phyloP scores from a whole-genome alignment of 2,113 vertebrate genomes.

The Chaetura pelagica region DNA sequence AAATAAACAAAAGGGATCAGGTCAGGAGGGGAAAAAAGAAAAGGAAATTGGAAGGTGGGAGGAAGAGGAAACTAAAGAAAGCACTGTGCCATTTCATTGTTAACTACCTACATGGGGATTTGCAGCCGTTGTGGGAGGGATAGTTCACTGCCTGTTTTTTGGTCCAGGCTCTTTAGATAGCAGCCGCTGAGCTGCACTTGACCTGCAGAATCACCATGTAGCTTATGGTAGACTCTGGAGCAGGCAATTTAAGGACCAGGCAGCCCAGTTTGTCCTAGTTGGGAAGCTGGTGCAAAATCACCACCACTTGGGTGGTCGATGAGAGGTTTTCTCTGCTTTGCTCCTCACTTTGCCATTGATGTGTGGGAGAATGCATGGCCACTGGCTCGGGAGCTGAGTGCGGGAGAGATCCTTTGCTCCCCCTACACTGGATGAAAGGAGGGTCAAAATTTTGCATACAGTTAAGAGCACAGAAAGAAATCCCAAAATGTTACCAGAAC shows the following conservation, averaged over 20 bases:
- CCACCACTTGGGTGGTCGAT: not conserved
- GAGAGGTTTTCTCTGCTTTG: not conserved
- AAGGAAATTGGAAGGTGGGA: not conserved
- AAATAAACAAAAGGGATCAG: not conserved
- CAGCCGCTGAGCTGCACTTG: too few species aligned
- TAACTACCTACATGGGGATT: not conserved
- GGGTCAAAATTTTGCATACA: not conserved
- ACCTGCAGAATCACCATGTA: not conserved
- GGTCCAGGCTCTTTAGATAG: not conserved
- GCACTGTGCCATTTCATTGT: not conserved
- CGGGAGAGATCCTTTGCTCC: too few species aligned
- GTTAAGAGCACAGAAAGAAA: not conserved
- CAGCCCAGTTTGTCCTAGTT: not conserved
- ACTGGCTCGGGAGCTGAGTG: rapidly evolving
- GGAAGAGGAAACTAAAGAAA: not conserved
- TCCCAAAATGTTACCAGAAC: not conserved
- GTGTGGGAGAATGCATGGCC: not conserved
- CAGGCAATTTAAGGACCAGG: not conserved
- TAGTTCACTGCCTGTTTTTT: not conserved
- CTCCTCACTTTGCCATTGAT: not conserved
- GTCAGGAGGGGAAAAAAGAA: not conserved
- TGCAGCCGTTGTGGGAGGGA: not conserved
- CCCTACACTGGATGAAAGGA: rapidly evolving
- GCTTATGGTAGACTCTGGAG: not conserved
- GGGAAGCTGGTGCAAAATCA: not conserved